A percentile compares a stretch with the other conserved stretches of the same genome.
Conservation (phyloP, 23 tunicate species). For the Clavelina lepadiformis region DNA sequence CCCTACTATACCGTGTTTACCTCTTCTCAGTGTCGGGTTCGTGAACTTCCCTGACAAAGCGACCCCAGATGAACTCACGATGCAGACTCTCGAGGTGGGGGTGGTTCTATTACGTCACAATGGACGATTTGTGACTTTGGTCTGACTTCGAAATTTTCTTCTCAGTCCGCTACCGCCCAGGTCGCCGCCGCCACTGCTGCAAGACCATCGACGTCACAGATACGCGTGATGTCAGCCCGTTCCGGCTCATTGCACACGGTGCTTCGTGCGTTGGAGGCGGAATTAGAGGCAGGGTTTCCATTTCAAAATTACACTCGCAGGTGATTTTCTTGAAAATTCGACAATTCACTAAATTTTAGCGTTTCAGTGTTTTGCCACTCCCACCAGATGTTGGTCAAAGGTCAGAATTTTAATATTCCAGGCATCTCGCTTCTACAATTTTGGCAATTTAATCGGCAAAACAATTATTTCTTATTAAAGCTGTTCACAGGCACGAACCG, state of each 20-base stretch:
- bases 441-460: not conserved
- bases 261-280: slow-evolving; percentile 50
- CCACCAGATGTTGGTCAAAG: no score
- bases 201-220: slow-evolving; percentile 80
- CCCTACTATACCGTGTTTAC: slow-evolving; percentile 19
- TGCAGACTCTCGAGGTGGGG: slow-evolving; percentile 78
- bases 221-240: slow-evolving; percentile 75
- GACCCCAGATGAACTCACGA: slow-evolving; percentile 14
- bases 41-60: slow-evolving; percentile 31
- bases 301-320: slow-evolving; percentile 46
- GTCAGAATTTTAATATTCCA: no score
- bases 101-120: no score
- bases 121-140: no score
- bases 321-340: no score
- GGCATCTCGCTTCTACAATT: no score
- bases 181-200: slow-evolving; percentile 7
- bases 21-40: slow-evolving; percentile 51
- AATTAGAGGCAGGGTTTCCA: slow-evolving; percentile 86
- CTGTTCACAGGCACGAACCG: slow-evolving; percentile 27
- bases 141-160: no score
- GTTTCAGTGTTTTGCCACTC: not conserved
- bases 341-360: not conserved
- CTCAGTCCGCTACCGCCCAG: slow-evolving; percentile 45
- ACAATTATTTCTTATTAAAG: not conserved
- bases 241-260: slow-evolving; percentile 57